Base-by-base conservation (phyloP, 2,113 vertebrate genomes). In the Fukomys damarensis region DNA sequence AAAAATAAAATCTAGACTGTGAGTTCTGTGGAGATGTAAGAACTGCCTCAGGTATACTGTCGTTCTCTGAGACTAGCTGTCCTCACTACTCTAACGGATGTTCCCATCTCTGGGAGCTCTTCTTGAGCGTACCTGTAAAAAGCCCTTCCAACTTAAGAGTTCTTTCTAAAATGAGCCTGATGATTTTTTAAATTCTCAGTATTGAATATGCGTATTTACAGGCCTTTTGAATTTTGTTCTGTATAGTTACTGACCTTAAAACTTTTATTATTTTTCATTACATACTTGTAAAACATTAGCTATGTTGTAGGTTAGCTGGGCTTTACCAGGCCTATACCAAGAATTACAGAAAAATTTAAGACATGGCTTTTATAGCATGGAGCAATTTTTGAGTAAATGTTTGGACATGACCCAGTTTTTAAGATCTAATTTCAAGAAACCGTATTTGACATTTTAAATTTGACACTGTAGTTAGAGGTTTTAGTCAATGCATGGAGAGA, bases 391-490 rank as follows among this genome's bases (percentile, higher is more conserved):
- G 38, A 93, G 14, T 32, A 96, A 93, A 89, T 70, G 94, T 83
- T 65, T 95, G 70, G 9, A 70, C 3, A 41, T 49, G 13, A 74
- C n/a, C 28, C 41, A 93, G 79, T 89, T 93, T 96, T 85, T 95
- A 84, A 26, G 66, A 19, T n/a, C 26, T 5, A 96, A 83, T 93
- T 96, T 91, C 52, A 86, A 3, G 20, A 66, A 97, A 85, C 91
- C 7, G 28, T 30, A 96, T 91, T 88, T 88, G 49, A 63, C 38
- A n/a, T 68, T 96, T 97, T 94, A 93, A 93, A 91, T 80, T 86
- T 96, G 66, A 91, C 13, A 56, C 32, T 76, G 2, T 59, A 81
- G 24, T 90, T 68, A 93, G 9, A 96, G 5, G 72, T 96, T 88
- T 91, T 65, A 66, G 14, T 91, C 65, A 61, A 14, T 63, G 14